Evolutionary conservation across 92 coral and sea anemone species (phyloP).

Genomic region (Porites rus): DNA sequence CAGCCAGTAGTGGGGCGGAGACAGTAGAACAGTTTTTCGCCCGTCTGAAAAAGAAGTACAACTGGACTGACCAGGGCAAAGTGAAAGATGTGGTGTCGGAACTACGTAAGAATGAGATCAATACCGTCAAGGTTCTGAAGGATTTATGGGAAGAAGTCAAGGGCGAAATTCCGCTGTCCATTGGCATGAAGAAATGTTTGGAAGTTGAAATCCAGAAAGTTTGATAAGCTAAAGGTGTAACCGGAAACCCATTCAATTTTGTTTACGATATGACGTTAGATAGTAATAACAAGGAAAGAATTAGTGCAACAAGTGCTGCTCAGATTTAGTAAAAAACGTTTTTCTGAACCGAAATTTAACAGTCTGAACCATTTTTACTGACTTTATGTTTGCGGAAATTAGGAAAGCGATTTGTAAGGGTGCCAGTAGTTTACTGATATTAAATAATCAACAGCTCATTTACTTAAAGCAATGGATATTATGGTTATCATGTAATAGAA

Average conservation of each 20-base stretch:
- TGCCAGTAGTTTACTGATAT: too few species aligned
- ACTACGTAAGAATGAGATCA: conserved; percentile 61
- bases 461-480: too few species aligned
- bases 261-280: too few species aligned
- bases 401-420: too few species aligned
- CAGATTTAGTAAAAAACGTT: too few species aligned
- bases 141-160: conserved; percentile 77
- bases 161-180: conserved; percentile 64
- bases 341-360: too few species aligned
- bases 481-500: too few species aligned
- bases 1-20: conserved; percentile 11
- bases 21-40: conserved; percentile 66
- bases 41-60: conserved; percentile 39
- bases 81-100: conserved; percentile 34
- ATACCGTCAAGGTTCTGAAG: conserved; percentile 54
- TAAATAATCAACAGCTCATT: too few species aligned
- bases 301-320: too few species aligned
- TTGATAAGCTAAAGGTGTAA: neutral
- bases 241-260: neutral
- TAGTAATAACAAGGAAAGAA: neutral
- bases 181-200: conserved; percentile 66
- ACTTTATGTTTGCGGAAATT: too few species aligned
- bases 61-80: conserved; percentile 57
- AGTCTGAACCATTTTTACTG: too few species aligned
- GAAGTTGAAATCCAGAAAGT: conserved; percentile 58